Base-by-base conservation (phyloP, 2,797 vertebrate genomes). In the Microctenopoma steveboyesi region DNA sequence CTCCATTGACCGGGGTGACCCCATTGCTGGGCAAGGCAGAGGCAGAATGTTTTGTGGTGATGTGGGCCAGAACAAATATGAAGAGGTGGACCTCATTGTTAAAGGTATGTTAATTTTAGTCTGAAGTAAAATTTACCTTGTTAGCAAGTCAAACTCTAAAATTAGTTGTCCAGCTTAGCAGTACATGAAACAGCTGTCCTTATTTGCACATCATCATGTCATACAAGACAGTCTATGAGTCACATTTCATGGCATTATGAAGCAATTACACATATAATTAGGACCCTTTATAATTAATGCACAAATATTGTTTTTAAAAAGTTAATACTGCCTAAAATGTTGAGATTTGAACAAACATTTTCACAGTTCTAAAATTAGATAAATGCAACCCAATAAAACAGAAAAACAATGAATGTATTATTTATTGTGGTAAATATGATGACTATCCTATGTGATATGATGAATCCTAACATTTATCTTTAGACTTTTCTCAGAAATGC, bases 1-100 rank as follows among this genome's bases (percentile, higher is more conserved):
- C 81, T 95, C 95, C 11, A 85, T 95, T 39, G 95, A 96, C 89
- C 92, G 95, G 0, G 95, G 95, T 0, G 94, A 96, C 71, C 74
- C 88, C 0, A 3, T 45, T 12, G 93, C 93, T 1, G 88, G 86
- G 1, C 43, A 13, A 13, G 95, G 94, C 16, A 77, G 75, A 14
- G 93, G 94, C 46, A 85, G 95, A 53, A 90, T 96, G 91, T 83
- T 96, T 64, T 96, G 95, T 4, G 95, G 95, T 1, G 95, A 95
- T 4, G 95, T 95, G 10, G 95, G 95, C 14, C 95, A 96, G 88
- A 96, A 95, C 81, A 95, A 95, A 82, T 95, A 78, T 5, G 95
- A 96, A 72, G 95, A 96, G 60, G 92, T 96, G 65, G 95, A 95
- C 82, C 57, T 96, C 42, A 94, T 96, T 48, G 64, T 91, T 54